phyloP scores from a whole-genome alignment of 2,888 invertebrate genomes.

The Pyrgus malvae region DNA sequence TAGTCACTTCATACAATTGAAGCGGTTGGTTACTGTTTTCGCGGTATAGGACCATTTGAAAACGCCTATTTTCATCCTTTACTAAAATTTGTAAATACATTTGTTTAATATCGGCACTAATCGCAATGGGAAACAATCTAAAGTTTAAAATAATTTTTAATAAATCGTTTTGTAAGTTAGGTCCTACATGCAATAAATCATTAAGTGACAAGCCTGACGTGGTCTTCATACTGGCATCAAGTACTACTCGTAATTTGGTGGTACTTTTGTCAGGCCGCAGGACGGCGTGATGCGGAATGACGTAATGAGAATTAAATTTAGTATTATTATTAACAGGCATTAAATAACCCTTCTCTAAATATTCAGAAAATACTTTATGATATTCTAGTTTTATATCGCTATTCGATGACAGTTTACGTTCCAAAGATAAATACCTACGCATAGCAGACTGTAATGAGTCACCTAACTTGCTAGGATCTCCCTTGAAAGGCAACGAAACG shows the following conservation, averaged over 20 bases:
- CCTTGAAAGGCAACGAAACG: background rate
- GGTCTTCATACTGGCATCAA: slow-evolving; percentile 28
- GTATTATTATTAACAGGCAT: background rate
- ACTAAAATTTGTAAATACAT: slow-evolving; percentile 27
- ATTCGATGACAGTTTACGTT: slow-evolving; percentile 4
- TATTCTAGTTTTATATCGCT: background rate
- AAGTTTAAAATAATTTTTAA: slow-evolving; percentile 28
- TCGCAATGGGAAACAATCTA: slow-evolving; percentile 27
- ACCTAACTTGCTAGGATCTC: background rate
- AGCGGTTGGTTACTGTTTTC: background rate
- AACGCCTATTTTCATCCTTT: background rate
- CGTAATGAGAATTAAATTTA: slow-evolving; percentile 3
- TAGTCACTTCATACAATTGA: slow-evolving; percentile 15
- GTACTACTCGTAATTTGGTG: slow-evolving; percentile 9
- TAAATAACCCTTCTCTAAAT: slow-evolving; percentile 18
- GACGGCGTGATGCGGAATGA: slow-evolving; percentile 28
- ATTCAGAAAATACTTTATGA: slow-evolving; percentile 17
- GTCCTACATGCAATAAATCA: slow-evolving; percentile 29
- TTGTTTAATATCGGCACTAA: slow-evolving; percentile 30
- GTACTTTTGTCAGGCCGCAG: slow-evolving; percentile 18
- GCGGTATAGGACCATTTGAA: background rate
- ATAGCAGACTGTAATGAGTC: background rate
- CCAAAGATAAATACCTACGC: slow-evolving; percentile 8
- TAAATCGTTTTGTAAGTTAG: slow-evolving; percentile 31
- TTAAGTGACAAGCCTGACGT: slow-evolving; percentile 25